Base-by-base conservation (phyloP, 2,113 vertebrate species). In the Nothoprocta perdicaria region DNA sequence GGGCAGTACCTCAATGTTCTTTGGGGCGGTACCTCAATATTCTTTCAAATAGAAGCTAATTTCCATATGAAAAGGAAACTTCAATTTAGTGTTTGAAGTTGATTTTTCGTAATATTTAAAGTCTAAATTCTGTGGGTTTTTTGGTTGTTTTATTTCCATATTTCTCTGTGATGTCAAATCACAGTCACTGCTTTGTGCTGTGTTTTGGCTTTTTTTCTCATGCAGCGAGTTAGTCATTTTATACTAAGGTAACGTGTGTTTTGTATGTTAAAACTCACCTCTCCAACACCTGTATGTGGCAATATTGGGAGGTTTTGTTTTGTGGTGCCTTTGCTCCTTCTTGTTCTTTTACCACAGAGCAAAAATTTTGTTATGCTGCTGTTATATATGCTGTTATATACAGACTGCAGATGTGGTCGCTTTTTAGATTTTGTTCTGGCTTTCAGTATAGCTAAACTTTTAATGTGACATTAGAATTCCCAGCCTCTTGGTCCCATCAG, bases 231-330 rank as follows among this genome's bases (percentile, higher is more conserved):
- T 81, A 43, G 41, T 29, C 29, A 26, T 50, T 41, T 10, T 65
- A 65, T 62, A 48, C 48, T 90, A 45, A 26, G 19, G 31, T 76
- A 78, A 75, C 43, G 14, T n/a, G 23, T 3, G 1, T 80, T 89
- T 45, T 23, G 4, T 62, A 14, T 45, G 38, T 69, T 88, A 91
- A 86, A 84, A 93, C 85, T 84, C 57, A 75, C 15, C 38, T 81
- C 80, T 88, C 58, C 41, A 4, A 8, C 65, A 86, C 35, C 41
- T 83, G 29, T 66, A 24, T 16, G 2, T 26, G 48, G 22, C 53
- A 69, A 17, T 67, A 85, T 48, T 53, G 79, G 83, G 87, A 95
- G 58, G 17, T 93, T 83, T 91, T 84, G 29, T 74, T 8, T 31
- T 84, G 73, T 43, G 40, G 10, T n/a, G 88, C 43, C 80, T 90